Evolutionary conservation across 2,113 vertebrate species (phyloP), one percentile per base, ranked within the genome.

Genomic region (Apaloderma vittatum): DNA sequence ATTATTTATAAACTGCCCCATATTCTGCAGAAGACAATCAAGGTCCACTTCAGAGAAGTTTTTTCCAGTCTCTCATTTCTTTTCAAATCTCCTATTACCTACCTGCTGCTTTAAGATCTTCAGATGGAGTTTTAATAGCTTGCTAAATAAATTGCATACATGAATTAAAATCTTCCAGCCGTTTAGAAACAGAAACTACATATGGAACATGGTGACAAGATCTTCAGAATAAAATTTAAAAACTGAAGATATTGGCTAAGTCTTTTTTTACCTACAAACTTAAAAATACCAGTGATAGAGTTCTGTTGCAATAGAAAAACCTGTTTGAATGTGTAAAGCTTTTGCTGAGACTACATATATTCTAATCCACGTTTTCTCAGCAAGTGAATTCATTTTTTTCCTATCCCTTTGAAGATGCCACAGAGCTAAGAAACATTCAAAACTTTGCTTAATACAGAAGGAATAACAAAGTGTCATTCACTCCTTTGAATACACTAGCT

Each of bases 121-220:
- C 55, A 92, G 12, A 34, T 5, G 67, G 34, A 57, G 12, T 18
- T 92, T 88, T 45, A 70, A 1, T 36, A 72, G 13, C 4, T 68
- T 77, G 32, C 16, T 88, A 66, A 71, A 73, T 49, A 54, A 71
- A 63, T 49, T 32, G 75, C 10, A 52, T 11, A 14, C 4, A 65
- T 4, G 15, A 83, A 81, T 36, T 52, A 45, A 88, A 71, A 45
- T 68, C 7, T 63, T 77, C n/a, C 37, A 84, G 34, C 3, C 18
- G 81, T 81, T 86, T 75, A 57, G 32, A 86, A 89, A 75, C 4
- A 68, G 23, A 30, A 62, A 52, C 6, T 40, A 22, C 16, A 29
- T 9, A 16, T 0, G 49, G 4, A 20, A 49, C 13, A 45, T 0
- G 0, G 43, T 45, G 26, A 66, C 15, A 90, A 86, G 12, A 63